Evolutionary conservation across 2,888 invertebrate species (phyloP), one percentile per base, ranked within the genome.

Genomic region (Melikaiella ostensackeni): DNA sequence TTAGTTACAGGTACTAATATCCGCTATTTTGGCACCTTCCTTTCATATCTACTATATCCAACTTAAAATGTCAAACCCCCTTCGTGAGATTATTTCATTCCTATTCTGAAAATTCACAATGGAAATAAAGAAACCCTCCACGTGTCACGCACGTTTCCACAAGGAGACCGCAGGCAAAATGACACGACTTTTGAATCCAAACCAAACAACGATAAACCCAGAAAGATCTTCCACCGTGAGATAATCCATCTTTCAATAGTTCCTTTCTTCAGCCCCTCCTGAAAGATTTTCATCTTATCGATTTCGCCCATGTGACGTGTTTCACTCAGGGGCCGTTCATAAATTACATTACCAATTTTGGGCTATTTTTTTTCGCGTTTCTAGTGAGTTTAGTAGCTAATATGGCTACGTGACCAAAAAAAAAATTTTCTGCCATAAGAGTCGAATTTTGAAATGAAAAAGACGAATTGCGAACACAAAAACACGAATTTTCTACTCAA

Each of bases 301-400:
- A 35, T 75, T 78, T 81, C 42, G 70, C 50, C 66, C 77, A 61
- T 85, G 83, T 85, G 83, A n/a, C n/a, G n/a, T n/a, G n/a, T n/a
- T n/a, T n/a, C n/a, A n/a, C n/a, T n/a, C n/a, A n/a, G n/a, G n/a
- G n/a, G n/a, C n/a, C n/a, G n/a, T n/a, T n/a, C n/a, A n/a, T n/a
- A n/a, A n/a, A n/a, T n/a, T n/a, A n/a, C n/a, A n/a, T n/a, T n/a
- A n/a, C n/a, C n/a, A n/a, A n/a, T n/a, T n/a, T n/a, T n/a, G n/a
- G n/a, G n/a, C n/a, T n/a, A n/a, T n/a, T n/a, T n/a, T n/a, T n/a
- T n/a, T n/a, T n/a, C n/a, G n/a, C n/a, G n/a, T n/a, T n/a, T n/a
- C n/a, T n/a, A n/a, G n/a, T n/a, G n/a, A n/a, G n/a, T n/a, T n/a
- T n/a, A n/a, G n/a, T n/a, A n/a, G n/a, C n/a, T n/a, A n/a, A n/a